Base-by-base conservation (phyloP, 2,888 invertebrate species). In the Furcula furcula region DNA sequence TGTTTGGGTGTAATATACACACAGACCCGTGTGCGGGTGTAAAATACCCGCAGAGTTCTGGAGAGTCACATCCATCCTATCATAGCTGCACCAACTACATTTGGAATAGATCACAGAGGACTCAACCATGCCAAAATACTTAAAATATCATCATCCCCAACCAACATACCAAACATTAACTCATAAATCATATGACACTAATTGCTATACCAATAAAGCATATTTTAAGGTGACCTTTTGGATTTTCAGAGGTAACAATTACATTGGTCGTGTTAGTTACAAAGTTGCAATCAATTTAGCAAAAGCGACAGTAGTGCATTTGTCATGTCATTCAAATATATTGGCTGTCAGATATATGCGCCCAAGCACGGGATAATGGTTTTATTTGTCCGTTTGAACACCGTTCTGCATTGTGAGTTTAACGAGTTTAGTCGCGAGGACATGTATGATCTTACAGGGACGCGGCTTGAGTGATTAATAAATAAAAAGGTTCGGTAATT, bases 251-350 rank as follows among this genome's bases (percentile, higher is more conserved):
- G 29, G 16, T 28, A 22, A 11, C n/a, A 7, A 5, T 19, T 26
- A 31, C 22, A 14, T 22, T 42, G 40, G 54, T 42, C 15, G 14
- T 29, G 20, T 45, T 35, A 37, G 49, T 48, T 48, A 64, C 57
- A 65, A 58, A 67, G 65, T 61, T 53, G 52, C 55, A 45, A 59
- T 65, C 60, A 60, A 65, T 67, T 63, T 58, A 45, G 58, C 48
- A 40, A 42, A 53, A 52, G 49, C 53, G 47, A 43, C 31, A 49
- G 46, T 48, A 42, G 49, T 45, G 44, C 57, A 63, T 56, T 57
- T 54, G 55, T 56, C 55, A 58, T 54, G 66, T 65, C 62, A 31
- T 23, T 40, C 33, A 32, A 43, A 59, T 59, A 60, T 62, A 65
- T 62, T 47, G 55, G 29, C 58, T 59, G 66, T 55, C 65, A 48